Evolutionary conservation across 2,888 invertebrate genomes (phyloP), one percentile per base, ranked within the genome.

Genomic region (Strigamia transsilvanica): DNA sequence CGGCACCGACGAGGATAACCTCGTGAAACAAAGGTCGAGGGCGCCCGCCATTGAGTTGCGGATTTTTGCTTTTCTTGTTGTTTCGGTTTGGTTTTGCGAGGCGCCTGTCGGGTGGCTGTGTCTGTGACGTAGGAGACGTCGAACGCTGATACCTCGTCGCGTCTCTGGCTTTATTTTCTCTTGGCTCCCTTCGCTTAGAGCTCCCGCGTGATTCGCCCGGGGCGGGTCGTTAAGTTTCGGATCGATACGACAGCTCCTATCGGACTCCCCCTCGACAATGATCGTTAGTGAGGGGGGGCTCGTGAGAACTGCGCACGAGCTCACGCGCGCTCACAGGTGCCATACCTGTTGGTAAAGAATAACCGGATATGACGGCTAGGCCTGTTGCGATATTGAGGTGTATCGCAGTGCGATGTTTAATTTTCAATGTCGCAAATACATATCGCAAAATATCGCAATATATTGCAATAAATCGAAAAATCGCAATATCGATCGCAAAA

Each of bases 321-420:
- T 38, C 32, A 34, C 38, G 77, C 38, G 77, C 38, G 77, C 80
- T 38, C 80, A 80, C 80, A 80, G 80, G 80, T 80, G 80, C 56
- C 27, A 80, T 23, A 80, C 80, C 80, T 80, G 80, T 80, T 80
- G 80, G 80, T 27, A 80, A 56, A 38, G 56, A 51, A 51, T 51
- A 18, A 51, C 51, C 15, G 51, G 18, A 51, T 51, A 51, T 51
- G n/a, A 51, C 18, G n/a, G n/a, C n/a, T n/a, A n/a, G n/a, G n/a
- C n/a, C n/a, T n/a, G n/a, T n/a, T n/a, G n/a, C n/a, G n/a, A n/a
- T n/a, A n/a, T n/a, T n/a, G n/a, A n/a, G n/a, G n/a, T n/a, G n/a
- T n/a, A n/a, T n/a, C n/a, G n/a, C n/a, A n/a, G n/a, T n/a, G n/a
- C n/a, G n/a, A n/a, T n/a, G n/a, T n/a, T n/a, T n/a, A n/a, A n/a